Conservation (phyloP, 2,113 vertebrate genomes). For the Grammomys surdaster region DNA sequence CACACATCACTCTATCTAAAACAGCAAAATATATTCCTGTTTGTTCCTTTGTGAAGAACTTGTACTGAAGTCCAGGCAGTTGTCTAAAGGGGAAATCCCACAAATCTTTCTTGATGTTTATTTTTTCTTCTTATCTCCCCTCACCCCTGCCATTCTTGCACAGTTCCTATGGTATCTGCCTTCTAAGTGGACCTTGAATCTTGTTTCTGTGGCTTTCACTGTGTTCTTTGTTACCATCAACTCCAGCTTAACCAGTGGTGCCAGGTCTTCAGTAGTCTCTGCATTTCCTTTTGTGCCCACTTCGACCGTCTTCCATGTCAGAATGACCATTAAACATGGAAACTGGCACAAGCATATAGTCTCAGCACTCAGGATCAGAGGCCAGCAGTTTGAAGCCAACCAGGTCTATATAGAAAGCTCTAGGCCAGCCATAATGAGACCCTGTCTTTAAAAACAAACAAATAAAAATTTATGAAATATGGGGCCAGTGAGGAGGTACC, state of each 20-base stretch:
- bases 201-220: conserved; percentile 45
- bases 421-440: neutral
- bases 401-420: neutral
- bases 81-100: conserved; percentile 51
- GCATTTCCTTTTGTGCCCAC: conserved; percentile 42
- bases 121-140: conserved; percentile 2
- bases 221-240: neutral
- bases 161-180: conserved; percentile 9
- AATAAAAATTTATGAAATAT: neutral
- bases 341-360: neutral
- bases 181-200: conserved; percentile 47
- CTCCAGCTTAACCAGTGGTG: neutral
- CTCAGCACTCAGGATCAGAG: neutral
- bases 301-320: conserved; percentile 36
- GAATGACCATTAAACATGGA: conserved; percentile 22
- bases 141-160: neutral
- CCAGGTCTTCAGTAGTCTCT: conserved; percentile 50
- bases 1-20: neutral
- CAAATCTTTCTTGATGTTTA: conserved; percentile 5
- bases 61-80: neutral
- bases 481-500: neutral
- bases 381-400: neutral
- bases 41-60: conserved; percentile 21
- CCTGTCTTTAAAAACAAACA: neutral
- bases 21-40: neutral